Conservation (phyloP, 1,140 invertebrate genomes). For the Aporrectodea caliginosa region DNA sequence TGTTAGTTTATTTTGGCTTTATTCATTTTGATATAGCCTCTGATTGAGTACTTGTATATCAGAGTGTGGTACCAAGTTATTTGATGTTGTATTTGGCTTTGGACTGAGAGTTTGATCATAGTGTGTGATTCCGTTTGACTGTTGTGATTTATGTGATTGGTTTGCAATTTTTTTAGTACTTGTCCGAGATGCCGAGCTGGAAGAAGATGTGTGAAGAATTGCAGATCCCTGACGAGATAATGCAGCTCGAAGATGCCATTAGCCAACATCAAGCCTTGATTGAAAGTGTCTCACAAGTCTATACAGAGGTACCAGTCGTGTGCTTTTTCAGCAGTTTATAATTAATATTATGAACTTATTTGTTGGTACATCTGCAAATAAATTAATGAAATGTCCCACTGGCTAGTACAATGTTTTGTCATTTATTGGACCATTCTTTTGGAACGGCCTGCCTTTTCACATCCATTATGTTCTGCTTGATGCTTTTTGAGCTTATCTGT, state of each 20-base stretch:
- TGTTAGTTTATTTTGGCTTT: no score
- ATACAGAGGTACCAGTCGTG: slow-evolving; percentile 75
- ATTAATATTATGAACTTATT: background rate
- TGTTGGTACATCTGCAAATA: background rate
- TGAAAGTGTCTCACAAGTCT: slow-evolving; percentile 93
- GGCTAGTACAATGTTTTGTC: no score
- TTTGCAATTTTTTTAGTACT: slow-evolving; percentile 64
- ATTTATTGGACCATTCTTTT: no score
- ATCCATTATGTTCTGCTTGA: no score
- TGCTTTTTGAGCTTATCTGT: no score
- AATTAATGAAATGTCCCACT: no score
- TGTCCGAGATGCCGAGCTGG: slow-evolving; percentile 85
- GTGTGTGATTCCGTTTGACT: background rate
- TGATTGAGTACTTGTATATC: no score
- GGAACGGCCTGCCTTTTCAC: no score
- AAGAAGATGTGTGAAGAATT: slow-evolving; percentile 76
- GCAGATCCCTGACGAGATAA: slow-evolving; percentile 77
- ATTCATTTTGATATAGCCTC: no score
- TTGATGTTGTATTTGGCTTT: no score
- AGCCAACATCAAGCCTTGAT: slow-evolving; percentile 89
- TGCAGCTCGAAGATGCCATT: slow-evolving; percentile 82
- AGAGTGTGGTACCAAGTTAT: no score
- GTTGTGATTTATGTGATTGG: background rate
- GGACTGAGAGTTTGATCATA: no score
- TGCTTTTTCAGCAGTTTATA: background rate